These are phyloP conservation scores for Drosophila stalkeri DNA, from an alignment of 2,888 invertebrate genomes.

Conservation along the genomic window DNA sequence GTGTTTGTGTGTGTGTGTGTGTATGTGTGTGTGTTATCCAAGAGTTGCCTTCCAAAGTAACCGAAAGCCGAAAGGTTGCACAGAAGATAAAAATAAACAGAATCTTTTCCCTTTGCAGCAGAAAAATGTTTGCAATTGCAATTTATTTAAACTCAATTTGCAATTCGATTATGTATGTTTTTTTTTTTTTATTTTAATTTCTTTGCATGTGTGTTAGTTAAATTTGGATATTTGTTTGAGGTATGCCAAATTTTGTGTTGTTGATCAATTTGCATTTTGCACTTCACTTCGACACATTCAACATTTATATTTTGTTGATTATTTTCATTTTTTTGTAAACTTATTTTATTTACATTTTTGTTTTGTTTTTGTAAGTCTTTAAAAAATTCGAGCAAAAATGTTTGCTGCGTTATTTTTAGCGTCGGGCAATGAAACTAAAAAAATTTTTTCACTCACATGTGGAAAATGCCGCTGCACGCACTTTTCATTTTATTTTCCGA, in stretches of 20 bases:
- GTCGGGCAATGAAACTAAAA: conserved; percentile 44
- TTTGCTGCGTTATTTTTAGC: conserved; percentile 58
- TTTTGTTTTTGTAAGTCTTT: conserved; percentile 25
- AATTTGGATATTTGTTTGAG: conserved; percentile 15
- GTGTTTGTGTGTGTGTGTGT: conserved; percentile 18
- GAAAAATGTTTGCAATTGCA: conserved; percentile 10
- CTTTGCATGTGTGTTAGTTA: conserved; percentile 6
- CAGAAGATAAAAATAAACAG: conserved; percentile 16
- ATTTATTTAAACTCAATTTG: conserved; percentile 13
- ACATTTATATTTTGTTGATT: conserved; percentile 15
- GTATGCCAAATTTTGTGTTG: conserved; percentile 4
- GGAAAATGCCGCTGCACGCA: conserved; percentile 66
- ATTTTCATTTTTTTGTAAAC: background rate
- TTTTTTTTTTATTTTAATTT: background rate
- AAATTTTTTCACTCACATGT: conserved; percentile 58
- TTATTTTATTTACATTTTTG: background rate
- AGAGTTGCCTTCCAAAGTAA: conserved; percentile 30
- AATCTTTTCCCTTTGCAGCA: conserved; percentile 25
- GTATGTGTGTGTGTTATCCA: conserved; percentile 40
- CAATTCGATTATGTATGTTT: conserved; percentile 39
- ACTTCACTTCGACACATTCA: conserved; percentile 50
- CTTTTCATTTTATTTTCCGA: conserved; percentile 40
- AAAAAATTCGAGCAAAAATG: conserved; percentile 41
- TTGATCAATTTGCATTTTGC: conserved; percentile 30
- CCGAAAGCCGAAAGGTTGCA: conserved; percentile 28